A percentile compares a stretch with the other conserved stretches of the same genome.
Evolutionary conservation across 2,113 vertebrate genomes (phyloP).

Genomic region (Pogona vitticeps): DNA sequence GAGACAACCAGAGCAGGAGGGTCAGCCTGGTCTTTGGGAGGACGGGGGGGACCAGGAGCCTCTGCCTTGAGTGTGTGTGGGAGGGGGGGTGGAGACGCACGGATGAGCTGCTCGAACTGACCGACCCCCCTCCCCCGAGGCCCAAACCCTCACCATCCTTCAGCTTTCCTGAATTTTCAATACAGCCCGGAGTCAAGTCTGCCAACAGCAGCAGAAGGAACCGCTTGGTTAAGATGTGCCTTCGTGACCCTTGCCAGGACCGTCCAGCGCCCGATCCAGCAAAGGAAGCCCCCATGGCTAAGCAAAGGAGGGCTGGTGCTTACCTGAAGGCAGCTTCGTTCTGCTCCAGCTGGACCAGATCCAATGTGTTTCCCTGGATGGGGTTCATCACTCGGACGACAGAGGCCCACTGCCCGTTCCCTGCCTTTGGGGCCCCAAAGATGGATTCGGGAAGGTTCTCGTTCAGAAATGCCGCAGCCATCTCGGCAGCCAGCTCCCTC

Average conservation of each 20-base stretch:
- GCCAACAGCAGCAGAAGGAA: too few relatives aligned
- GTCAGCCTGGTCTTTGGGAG: neutral
- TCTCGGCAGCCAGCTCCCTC: slow-evolving; percentile 94
- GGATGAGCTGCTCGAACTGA: neutral
- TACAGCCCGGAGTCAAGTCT: too few relatives aligned
- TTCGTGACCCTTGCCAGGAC: neutral
- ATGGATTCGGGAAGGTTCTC: slow-evolving; percentile 97
- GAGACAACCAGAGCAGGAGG: neutral
- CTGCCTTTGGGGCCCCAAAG: slow-evolving; percentile 96
- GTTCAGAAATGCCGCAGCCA: slow-evolving; percentile 97
- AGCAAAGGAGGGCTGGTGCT: slow-evolving; percentile 27
- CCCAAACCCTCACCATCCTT: too few relatives aligned
- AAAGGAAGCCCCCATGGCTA: neutral
- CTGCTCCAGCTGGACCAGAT: slow-evolving; percentile 96
- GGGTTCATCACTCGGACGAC: slow-evolving; percentile 95
- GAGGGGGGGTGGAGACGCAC: rapidly evolving
- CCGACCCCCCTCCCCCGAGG: too few relatives aligned
- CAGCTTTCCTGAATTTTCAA: too few relatives aligned
- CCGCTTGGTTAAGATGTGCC: too few relatives aligned
- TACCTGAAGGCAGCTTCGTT: slow-evolving; percentile 99
- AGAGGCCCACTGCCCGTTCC: slow-evolving; percentile 96
- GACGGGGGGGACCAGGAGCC: too few relatives aligned
- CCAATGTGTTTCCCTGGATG: slow-evolving; percentile 92
- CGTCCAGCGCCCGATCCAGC: neutral
- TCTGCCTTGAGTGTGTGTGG: too few relatives aligned